A percentile compares a stretch with the other conserved stretches of the same genome.
Evolutionary conservation across 2,113 vertebrate genomes (phyloP).

Genomic region (Ahaetulla prasina): DNA sequence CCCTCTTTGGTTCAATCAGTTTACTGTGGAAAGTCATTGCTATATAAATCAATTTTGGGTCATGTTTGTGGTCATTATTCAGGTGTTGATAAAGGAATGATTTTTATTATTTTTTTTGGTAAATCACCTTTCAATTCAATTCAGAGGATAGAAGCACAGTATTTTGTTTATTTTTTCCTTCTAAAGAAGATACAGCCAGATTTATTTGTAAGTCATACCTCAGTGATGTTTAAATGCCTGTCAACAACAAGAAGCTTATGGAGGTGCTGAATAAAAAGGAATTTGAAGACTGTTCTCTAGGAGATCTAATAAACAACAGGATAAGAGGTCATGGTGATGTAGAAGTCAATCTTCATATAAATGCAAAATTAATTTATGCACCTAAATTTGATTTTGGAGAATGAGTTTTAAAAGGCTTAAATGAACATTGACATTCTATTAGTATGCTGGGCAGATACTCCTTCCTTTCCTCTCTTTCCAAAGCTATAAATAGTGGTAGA

Average conservation of each 20-base stretch:
- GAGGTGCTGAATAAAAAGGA: constrained; percentile 15
- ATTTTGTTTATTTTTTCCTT: constrained; percentile 26
- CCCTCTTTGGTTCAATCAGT: constrained; percentile 66
- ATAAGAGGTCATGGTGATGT: background rate
- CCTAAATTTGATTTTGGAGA: constrained; percentile 38
- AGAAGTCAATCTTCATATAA: constrained; percentile 13
- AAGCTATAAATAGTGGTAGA: constrained; percentile 13
- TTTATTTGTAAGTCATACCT: constrained; percentile 52
- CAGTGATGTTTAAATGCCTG: constrained; percentile 37
- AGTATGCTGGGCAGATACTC: background rate
- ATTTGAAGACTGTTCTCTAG: constrained; percentile 11
- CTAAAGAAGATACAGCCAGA: constrained; percentile 26
- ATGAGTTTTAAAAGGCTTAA: constrained; percentile 9
- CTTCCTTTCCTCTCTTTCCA: background rate
- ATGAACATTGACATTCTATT: constrained; percentile 8
- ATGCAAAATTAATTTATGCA: constrained; percentile 7
- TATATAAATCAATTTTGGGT: constrained; percentile 66
- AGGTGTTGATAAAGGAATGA: constrained; percentile 62
- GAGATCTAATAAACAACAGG: constrained; percentile 16
- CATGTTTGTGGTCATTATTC: constrained; percentile 56
- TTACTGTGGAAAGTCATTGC: constrained; percentile 65
- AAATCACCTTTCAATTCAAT: constrained; percentile 34
- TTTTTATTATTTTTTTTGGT: constrained; percentile 39
- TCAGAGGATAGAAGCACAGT: constrained; percentile 18
- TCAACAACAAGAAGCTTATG: constrained; percentile 38